Evolutionary conservation across 2,888 invertebrate species (phyloP), one percentile per base, ranked within the genome.

Genomic region (Hedychridium roseum): DNA sequence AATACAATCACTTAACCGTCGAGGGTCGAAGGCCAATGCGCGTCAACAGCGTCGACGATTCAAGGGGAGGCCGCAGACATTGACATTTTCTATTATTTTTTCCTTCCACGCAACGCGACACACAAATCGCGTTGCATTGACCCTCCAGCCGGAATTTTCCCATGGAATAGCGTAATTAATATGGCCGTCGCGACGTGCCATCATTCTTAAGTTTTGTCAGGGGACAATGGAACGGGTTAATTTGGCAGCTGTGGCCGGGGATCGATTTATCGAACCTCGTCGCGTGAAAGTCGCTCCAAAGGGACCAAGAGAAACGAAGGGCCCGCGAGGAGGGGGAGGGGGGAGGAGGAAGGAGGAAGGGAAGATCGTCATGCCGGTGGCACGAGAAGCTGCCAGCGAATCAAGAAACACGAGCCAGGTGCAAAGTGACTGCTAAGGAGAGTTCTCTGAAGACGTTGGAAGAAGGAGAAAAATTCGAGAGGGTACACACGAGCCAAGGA

Each of bases 1-100:
- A 74, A 74, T 75, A 70, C 72, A 72, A 76, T 75, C 69, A 69
- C 56, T 64, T 66, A 67, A 68, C 53, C 53, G 47, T 34, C 57
- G 46, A 36, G 23, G 60, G 55, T 45, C 67, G 52, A 62, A 68
- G 72, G 67, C 68, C 71, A 73, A 69, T 66, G 64, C 64, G 42
- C 40, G 47, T 46, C 41, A 43, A 34, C 35, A 49, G 43, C 60
- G 64, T n/a, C n/a, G n/a, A n/a, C n/a, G n/a, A n/a, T n/a, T n/a
- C n/a, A n/a, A n/a, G n/a, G n/a, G n/a, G n/a, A n/a, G n/a, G n/a
- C n/a, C n/a, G 56, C 67, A 69, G 58, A 47, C 68, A 68, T 66
- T 66, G 65, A 66, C 68, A 67, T 68, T 68, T 51, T 23, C 23
- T 9, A 5, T 23, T 9, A 23, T 23, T 23, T 23, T 23, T 23